Base-by-base conservation (phyloP, 2,797 vertebrate genomes). In the Odontamblyopus rebecca region DNA sequence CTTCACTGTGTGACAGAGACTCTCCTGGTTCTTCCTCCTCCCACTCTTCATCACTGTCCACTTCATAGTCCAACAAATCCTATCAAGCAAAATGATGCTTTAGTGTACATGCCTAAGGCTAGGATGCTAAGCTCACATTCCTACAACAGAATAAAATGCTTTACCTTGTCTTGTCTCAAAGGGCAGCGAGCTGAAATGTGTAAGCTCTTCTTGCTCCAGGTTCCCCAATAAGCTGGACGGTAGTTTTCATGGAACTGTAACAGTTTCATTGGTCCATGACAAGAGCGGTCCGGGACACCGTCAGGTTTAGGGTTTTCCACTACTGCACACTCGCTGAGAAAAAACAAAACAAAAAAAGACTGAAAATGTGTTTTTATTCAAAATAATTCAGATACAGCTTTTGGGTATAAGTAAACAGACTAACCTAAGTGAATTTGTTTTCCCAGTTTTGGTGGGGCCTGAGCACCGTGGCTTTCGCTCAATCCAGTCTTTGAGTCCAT, bases 41-140 rank as follows among this genome's bases (percentile, higher is more conserved):
- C 98, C 98, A 99, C 72, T 99, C 98, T 26, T 99, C 98, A 81
- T 99, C 98, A 53, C 98, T 99, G 74, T 99, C 98, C 23, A 98
- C 94, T 72, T 99, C 98, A 1, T 99, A 99, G 88, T 99, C 98
- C 44, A 99, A 89, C 11, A 97, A 83, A 4, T 91, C 89, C 97
- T 99, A 79, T 18, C 15, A 50, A 2, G 65, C 32, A 87, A 29
- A 74, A 41, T 18, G 56, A 30, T 80, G 11, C 3, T 11, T 56
- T 1, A 53, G 4, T 53, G 57, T 50, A 41, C 18, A 65, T 18
- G 15, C 16, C 2, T 61, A 61, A 16, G 13, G 30, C 19, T n/a
- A 62, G 19, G 19, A 59, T 5, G 12, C 12, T 18, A 61, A 29
- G 1, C 12, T 30, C 27, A 18, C 60, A 19, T 35, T 62, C 8